Percentiles rank a stretch among this genome's conserved stretches.
These are phyloP conservation scores for Theristicus caerulescens DNA, from an alignment of 2,113 vertebrate genomes.

Conservation along the genomic window DNA sequence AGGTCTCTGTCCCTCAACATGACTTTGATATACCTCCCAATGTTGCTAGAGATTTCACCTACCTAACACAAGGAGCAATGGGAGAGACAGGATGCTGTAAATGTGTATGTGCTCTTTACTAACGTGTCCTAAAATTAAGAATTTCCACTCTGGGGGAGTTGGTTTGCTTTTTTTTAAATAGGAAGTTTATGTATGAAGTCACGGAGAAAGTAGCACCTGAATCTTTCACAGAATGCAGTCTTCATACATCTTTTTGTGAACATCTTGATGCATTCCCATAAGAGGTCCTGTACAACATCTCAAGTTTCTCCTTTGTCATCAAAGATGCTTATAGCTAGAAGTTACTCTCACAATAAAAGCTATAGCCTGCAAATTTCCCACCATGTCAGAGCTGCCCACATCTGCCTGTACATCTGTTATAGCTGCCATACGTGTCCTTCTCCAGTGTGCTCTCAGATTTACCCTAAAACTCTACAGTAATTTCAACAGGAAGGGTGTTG, in stretches of 20 bases:
- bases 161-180: background rate
- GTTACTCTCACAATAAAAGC: background rate
- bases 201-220: background rate
- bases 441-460: background rate
- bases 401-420: background rate
- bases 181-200: background rate
- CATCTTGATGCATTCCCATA: background rate
- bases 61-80: background rate
- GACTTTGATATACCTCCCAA: background rate
- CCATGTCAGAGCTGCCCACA: background rate
- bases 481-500: slow-evolving; percentile 11
- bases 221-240: background rate
- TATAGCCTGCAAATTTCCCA: background rate
- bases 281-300: background rate
- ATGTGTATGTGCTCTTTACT: background rate
- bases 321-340: background rate
- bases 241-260: background rate
- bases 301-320: background rate
- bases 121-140: background rate
- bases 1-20: background rate
- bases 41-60: background rate
- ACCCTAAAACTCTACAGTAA: background rate
- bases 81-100: background rate
- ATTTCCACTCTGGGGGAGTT: background rate
- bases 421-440: background rate